phyloP scores from a whole-genome alignment of 2,888 invertebrate species.

The Zootermopsis nevadensis region DNA sequence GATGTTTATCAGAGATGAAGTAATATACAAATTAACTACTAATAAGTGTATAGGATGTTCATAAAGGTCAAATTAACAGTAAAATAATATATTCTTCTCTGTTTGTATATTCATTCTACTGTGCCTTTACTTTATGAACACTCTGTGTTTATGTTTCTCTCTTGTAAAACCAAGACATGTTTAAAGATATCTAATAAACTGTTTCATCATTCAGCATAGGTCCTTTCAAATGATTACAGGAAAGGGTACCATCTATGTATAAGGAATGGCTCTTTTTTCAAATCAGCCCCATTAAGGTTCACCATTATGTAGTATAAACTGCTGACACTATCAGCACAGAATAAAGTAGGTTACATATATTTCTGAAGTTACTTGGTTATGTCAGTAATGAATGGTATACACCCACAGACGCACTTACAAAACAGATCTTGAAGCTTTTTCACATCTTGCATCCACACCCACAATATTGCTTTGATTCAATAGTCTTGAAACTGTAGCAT shows the following conservation, averaged over 20 bases:
- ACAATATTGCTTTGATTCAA: constrained; percentile 15
- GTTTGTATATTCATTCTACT: background rate
- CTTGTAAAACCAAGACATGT: constrained; percentile 43
- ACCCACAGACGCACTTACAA: background rate
- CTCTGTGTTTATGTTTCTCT: constrained; percentile 17
- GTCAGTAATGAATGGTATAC: background rate
- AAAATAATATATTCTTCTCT: background rate
- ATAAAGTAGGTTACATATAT: background rate
- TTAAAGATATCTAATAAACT: constrained; percentile 7
- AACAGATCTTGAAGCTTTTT: background rate
- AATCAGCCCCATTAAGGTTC: background rate
- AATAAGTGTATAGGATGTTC: constrained; percentile 9
- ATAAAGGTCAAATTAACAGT: constrained; percentile 18
- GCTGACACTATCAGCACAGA: background rate
- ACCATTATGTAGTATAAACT: background rate
- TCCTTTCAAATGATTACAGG: background rate
- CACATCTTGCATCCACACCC: background rate
- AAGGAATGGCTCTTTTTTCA: background rate
- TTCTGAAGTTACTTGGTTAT: background rate
- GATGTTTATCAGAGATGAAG: constrained; percentile 14
- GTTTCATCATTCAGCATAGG: background rate
- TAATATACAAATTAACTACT: constrained; percentile 26
- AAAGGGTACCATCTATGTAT: background rate
- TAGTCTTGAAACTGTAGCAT: background rate
- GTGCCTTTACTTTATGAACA: constrained; percentile 16